phyloP scores from a whole-genome alignment of 2,888 invertebrate species.

The Cybosia mesomella region DNA sequence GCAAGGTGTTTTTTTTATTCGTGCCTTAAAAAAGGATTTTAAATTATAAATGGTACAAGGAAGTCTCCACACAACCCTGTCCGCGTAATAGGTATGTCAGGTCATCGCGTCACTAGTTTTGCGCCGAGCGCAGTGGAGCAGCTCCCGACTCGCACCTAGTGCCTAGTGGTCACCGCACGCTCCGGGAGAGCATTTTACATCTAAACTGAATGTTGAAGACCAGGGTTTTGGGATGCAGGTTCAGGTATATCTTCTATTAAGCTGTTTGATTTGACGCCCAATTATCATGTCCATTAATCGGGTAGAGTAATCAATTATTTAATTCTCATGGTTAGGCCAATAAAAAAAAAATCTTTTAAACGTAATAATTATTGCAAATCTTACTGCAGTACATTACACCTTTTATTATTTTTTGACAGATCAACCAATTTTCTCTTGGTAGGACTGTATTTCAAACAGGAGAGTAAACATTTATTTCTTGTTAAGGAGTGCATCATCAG shows the following conservation, averaged over 20 bases:
- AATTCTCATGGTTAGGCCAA: not conserved
- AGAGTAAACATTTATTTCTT: too few relatives aligned
- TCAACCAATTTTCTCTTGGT: too few relatives aligned
- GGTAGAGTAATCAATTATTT: not conserved
- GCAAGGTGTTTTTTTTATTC: too few relatives aligned
- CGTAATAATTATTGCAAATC: too few relatives aligned
- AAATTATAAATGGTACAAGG: not conserved
- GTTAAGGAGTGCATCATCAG: too few relatives aligned
- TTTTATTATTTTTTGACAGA: too few relatives aligned
- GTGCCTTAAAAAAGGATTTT: not conserved
- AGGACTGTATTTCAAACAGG: too few relatives aligned
- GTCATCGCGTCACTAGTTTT: constrained; percentile 61
- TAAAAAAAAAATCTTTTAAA: not conserved
- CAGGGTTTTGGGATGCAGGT: constrained; percentile 11
- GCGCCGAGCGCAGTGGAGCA: constrained; percentile 36
- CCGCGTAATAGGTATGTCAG: constrained; percentile 56
- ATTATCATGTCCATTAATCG: not conserved
- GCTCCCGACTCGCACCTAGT: constrained; percentile 34
- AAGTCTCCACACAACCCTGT: constrained; percentile 45
- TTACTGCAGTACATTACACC: too few relatives aligned
- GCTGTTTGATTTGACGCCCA: too few relatives aligned
- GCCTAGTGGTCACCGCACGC: constrained; percentile 20
- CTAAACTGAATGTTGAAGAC: constrained; percentile 2
- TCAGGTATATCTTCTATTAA: not conserved
- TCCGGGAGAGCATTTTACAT: constrained; percentile 21